Conservation (phyloP, 2,797 vertebrate genomes). For the Lagodon rhomboides region DNA sequence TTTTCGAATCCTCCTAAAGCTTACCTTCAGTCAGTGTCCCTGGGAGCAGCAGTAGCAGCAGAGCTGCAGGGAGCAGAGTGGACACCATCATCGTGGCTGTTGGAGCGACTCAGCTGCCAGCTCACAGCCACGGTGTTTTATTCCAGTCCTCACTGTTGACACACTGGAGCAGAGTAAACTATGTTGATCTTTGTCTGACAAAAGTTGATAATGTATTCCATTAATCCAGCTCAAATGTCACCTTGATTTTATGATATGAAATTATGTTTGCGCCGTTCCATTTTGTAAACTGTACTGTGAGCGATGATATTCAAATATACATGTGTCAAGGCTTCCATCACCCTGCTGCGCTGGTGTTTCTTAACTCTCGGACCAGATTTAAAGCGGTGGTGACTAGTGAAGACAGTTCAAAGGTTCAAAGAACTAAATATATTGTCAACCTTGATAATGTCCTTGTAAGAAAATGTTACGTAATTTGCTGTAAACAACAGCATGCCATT, state of each 20-base stretch:
- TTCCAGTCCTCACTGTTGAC: slow-evolving; percentile 29
- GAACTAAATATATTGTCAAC: no score
- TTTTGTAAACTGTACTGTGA: background rate
- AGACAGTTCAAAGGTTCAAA: no score
- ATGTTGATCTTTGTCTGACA: slow-evolving; percentile 26
- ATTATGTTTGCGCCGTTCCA: slow-evolving; percentile 15
- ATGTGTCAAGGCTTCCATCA: background rate
- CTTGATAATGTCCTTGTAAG: no score
- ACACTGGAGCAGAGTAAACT: background rate
- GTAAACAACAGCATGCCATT: background rate
- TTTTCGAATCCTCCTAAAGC: background rate
- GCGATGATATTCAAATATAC: slow-evolving; percentile 5
- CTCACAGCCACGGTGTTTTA: slow-evolving; percentile 30
- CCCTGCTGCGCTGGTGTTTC: background rate
- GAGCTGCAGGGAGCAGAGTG: slow-evolving; percentile 42
- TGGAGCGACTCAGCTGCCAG: background rate
- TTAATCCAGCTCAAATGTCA: slow-evolving; percentile 7
- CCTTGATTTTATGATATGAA: background rate
- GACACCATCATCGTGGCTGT: slow-evolving; percentile 13
- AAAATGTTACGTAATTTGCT: background rate
- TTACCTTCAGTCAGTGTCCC: slow-evolving; percentile 44
- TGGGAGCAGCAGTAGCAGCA: slow-evolving; percentile 67
- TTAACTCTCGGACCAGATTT: background rate
- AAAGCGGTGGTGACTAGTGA: background rate
- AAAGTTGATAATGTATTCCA: slow-evolving; percentile 22